A percentile compares a stretch with the other conserved stretches of the same genome.
Conservation (phyloP, 2,888 invertebrate genomes). For the Chironomus riparius region DNA sequence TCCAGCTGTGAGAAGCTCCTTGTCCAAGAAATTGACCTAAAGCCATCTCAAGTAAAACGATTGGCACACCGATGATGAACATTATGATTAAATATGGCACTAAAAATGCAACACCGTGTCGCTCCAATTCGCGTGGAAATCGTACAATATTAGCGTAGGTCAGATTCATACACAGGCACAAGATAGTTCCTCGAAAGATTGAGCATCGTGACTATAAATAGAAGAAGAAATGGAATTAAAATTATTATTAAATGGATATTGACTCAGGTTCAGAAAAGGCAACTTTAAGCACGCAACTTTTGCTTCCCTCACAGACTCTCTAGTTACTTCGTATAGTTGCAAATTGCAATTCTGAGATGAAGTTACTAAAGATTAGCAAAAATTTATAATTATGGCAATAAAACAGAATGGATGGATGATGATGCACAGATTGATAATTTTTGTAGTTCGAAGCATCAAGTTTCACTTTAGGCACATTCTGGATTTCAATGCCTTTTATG, state of each 20-base stretch:
- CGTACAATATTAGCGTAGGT: slow-evolving; percentile 43
- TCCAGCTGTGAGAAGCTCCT: slow-evolving; percentile 42
- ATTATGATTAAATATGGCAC: slow-evolving; percentile 41
- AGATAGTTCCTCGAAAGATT: slow-evolving; percentile 41
- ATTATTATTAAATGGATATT: neutral
- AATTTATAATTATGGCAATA: no score
- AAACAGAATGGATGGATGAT: no score
- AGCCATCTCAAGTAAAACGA: slow-evolving; percentile 41
- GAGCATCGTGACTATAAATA: slow-evolving; percentile 42
- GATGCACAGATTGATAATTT: no score
- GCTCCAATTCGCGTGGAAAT: slow-evolving; percentile 42
- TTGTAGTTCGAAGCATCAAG: no score
- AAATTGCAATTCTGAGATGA: no score
- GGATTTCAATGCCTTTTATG: no score
- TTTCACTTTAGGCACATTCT: no score
- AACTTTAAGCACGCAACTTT: neutral
- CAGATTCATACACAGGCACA: slow-evolving; percentile 42
- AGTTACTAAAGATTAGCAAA: no score
- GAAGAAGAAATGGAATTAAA: slow-evolving; percentile 18
- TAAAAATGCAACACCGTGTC: slow-evolving; percentile 40
- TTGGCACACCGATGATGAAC: slow-evolving; percentile 43
- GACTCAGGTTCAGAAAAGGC: neutral
- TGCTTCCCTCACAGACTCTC: neutral
- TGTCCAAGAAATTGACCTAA: slow-evolving; percentile 43
- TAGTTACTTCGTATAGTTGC: no score